Evolutionary conservation across 2,797 vertebrate species (phyloP).

Genomic region (Acanthis flammea): DNA sequence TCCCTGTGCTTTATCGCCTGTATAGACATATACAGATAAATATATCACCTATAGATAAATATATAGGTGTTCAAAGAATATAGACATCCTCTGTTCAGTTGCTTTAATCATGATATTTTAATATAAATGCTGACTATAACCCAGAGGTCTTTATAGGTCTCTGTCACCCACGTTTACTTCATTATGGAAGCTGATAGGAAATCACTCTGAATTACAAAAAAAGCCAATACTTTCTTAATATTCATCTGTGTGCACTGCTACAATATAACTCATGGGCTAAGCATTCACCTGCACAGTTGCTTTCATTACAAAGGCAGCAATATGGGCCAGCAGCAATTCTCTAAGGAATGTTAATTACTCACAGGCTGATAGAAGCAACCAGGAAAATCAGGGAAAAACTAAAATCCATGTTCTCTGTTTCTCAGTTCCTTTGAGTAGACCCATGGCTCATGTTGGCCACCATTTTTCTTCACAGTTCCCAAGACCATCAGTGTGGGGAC

Average conservation of each 20-base stretch:
- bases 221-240: not conserved
- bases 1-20: not conserved
- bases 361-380: not conserved
- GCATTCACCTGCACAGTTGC: not conserved
- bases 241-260: not conserved
- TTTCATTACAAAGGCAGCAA: not conserved
- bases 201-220: not conserved
- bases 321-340: not conserved
- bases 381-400: not conserved
- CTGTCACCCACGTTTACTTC: not conserved
- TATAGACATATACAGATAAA: too few species aligned
- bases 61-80: not conserved
- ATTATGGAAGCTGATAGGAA: not conserved
- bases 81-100: not conserved
- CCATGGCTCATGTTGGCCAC: not conserved
- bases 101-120: not conserved
- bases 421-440: not conserved
- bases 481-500: not conserved
- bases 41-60: too few species aligned
- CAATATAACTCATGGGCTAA: not conserved
- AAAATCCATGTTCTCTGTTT: not conserved
- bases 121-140: not conserved
- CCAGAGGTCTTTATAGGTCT: not conserved
- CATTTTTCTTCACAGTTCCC: not conserved
- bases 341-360: not conserved